Base-by-base conservation (phyloP, 2,797 vertebrate genomes). In the Clarias platycephalus region DNA sequence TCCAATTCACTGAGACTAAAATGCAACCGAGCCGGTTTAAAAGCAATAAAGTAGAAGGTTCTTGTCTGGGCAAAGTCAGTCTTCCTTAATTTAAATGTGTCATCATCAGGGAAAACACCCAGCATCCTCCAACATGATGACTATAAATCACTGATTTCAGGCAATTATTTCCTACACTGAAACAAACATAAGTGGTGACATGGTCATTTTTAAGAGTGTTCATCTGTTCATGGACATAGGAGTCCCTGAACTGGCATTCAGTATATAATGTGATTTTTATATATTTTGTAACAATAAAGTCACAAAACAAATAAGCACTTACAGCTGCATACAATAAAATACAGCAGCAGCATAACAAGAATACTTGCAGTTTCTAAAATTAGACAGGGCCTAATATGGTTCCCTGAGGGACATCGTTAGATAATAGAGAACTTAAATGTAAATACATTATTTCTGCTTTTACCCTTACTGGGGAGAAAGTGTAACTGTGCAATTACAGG, bases 81-180 rank as follows among this genome's bases (percentile, higher is more conserved):
- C 31, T 53, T 62, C 5, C 57, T 18, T 58, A 78, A 63, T 24
- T 62, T 40, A 40, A 63, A 78, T 63, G 58, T 63, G 31, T 62
- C 76, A 62, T 44, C 57, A 78, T 78, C 34, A n/a, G 76, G 24
- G 34, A 78, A 44, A 78, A 78, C 58, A 16, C 53, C 74, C 28
- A 76, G 31, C 76, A 78, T 15, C 57, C 22, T 15, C 57, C 12
- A 40, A 24, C 58, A 60, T 22, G 22, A 40, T 62, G 34, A 34
- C 76, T 62, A 78, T 62, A 57, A 78, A 34, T 78, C 76, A 77
- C 75, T 37, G 57, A 60, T 37, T 77, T 77, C 57, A 77, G 31
- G 20, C 31, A 37, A 16, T 60, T 60, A 60, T 60, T 60, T 60
- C 24, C 20, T 37, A 31, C 55, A 77, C 0, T 6, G 8, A 28